Base-by-base conservation (phyloP, 1,140 invertebrate species). In the Caerostris darwini region DNA sequence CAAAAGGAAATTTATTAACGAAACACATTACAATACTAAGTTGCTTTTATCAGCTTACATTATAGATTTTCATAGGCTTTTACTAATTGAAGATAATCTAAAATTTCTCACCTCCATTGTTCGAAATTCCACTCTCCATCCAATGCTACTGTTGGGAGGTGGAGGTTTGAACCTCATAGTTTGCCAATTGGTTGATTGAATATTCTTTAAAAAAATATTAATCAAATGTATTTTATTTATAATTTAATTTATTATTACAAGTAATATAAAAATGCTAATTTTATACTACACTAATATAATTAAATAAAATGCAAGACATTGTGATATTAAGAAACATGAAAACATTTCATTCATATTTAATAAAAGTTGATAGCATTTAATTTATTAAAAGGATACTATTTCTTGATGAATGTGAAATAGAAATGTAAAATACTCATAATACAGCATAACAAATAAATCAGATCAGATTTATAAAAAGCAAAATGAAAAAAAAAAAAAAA, bases 151-250 rank as follows among this genome's bases (percentile, higher is more conserved):
- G 95, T 99, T 98, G 2, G 98, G 98, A 14, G 96, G 96, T 92
- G 99, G 99, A 81, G 99, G 99, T 96, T 99, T 99, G 96, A 99
- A 99, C 19, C 99, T 97, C 99, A 99, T 99, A 8, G 99, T 99
- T 97, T 99, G 99, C 99, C 99, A 99, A 96, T 99, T 99, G 7
- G 99, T 99, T 1, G 99, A 99, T 96, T 99, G 99, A 95, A 99
- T 99, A 96, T 99, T 99, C 98, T 99, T 95, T 95, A 95, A 61
- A 89, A 89, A 67, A 90, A 69, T 5, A 34, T 34, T 34, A 34
- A 34, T 34, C 34, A 34, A 34, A 34, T 34, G 34, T 2, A 34
- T 34, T 34, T 34, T 34, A 34, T 34, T 34, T 34, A 34, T 34
- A 34, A 34, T 34, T 34, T 34, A 34, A 34, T 34, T 34, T 34